Evolutionary conservation across 2,888 invertebrate species (phyloP).

Genomic region (Trypoxylon attenuatum): DNA sequence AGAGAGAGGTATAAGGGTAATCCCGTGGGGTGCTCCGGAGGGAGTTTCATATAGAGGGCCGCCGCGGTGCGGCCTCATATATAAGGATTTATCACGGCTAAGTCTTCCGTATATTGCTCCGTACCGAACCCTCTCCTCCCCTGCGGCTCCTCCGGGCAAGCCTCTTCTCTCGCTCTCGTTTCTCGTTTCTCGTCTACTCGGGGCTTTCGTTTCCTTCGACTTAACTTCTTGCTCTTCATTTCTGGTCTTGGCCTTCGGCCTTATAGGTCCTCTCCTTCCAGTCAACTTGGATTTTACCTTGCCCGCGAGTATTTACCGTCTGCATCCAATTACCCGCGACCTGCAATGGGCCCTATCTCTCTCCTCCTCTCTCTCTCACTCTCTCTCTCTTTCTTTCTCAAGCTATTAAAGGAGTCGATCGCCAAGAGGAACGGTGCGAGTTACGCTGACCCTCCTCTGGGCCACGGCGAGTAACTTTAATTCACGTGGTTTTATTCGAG

Average conservation of each 20-base stretch:
- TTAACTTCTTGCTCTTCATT: slow-evolving; percentile 20
- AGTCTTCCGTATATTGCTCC: slow-evolving; percentile 73
- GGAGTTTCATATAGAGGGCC: slow-evolving; percentile 71
- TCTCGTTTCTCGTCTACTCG: background rate
- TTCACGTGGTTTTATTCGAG: slow-evolving; percentile 26
- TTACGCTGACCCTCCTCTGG: slow-evolving; percentile 32
- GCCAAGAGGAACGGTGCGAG: slow-evolving; percentile 35
- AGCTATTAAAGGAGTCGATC: slow-evolving; percentile 35
- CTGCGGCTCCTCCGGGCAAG: slow-evolving; percentile 8
- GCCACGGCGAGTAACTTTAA: slow-evolving; percentile 14
- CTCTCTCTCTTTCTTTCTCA: no score
- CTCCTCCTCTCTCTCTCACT: background rate
- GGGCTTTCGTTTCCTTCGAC: slow-evolving; percentile 8
- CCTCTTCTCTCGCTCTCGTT: slow-evolving; percentile 8
- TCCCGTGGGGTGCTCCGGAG: slow-evolving; percentile 68
- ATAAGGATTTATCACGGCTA: slow-evolving; percentile 74
- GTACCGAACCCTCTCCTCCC: slow-evolving; percentile 62
- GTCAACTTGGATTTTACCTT: slow-evolving; percentile 30
- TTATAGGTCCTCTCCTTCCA: slow-evolving; percentile 4
- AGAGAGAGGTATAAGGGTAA: slow-evolving; percentile 66
- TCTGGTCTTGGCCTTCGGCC: slow-evolving; percentile 24
- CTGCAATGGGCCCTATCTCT: slow-evolving; percentile 10
- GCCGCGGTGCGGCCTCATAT: slow-evolving; percentile 72
- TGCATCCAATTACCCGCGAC: slow-evolving; percentile 39
- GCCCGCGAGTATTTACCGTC: slow-evolving; percentile 35